Base-by-base conservation (phyloP, 2,888 invertebrate genomes). In the Phytoseiulus persimilis region DNA sequence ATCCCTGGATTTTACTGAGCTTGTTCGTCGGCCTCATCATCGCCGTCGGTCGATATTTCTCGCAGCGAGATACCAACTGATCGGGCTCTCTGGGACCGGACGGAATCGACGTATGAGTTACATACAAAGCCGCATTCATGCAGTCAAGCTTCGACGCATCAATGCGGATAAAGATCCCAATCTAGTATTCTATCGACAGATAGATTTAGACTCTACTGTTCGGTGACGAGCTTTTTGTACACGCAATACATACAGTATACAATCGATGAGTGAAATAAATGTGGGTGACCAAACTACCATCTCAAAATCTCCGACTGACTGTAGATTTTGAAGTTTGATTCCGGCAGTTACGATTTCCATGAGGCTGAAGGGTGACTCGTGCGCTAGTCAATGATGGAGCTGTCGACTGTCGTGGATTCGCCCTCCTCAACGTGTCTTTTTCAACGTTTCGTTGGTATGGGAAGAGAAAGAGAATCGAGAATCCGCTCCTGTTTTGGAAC, bases 1-100 rank as follows among this genome's bases (percentile, higher is more conserved):
- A 87, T 45, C 87, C 87, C 6, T 87, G 87, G 87, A 87, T 87
- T 33, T 45, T 87, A 33, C 32, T 87, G n/a, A 28, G 28, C n/a
- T 23, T 87, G 18, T 39, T 33, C 5, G 18, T 45, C n/a, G 33
- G 32, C n/a, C 31, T 87, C 87, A 33, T 45, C n/a, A 6, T 87
- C 31, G 32, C 45, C 14, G 39, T 32, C 33, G 32, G 14, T 2
- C 65, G 65, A 18, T 14, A 2, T 65, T 65, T 65, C 65, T 14
- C 65, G 65, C 65, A 65, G 65, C 65, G 65, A 23, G 65, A 28
- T 18, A 28, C 65, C 65, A 28, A 6, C 65, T 65, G 28, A 65
- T 28, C 18, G 65, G 18, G 65, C 65, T 65, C 18, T 23, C 5
- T 2, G 1, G 18, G 18, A 65, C 28, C 65, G 65, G 18, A 14